A percentile compares a stretch with the other conserved stretches of the same genome.
Evolutionary conservation across 2,888 invertebrate genomes (phyloP).

Genomic region (Ennomos fuscantarius): DNA sequence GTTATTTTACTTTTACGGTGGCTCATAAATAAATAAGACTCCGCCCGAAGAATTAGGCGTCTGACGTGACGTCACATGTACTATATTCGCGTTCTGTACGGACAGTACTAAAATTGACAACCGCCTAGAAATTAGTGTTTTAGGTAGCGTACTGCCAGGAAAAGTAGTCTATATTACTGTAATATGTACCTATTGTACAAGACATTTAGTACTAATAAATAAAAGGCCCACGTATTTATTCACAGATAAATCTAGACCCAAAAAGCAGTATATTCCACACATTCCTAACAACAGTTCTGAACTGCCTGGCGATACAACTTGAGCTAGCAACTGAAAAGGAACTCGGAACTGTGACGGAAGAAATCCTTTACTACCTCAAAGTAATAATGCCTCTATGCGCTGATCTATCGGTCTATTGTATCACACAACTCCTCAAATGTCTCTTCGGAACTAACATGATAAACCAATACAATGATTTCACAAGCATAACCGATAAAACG

Average conservation of each 20-base stretch:
- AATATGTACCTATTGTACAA: no score
- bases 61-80: no score
- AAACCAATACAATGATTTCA: slow-evolving; percentile 71
- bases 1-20: no score
- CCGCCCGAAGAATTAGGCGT: no score
- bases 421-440: slow-evolving; percentile 91
- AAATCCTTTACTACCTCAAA: slow-evolving; percentile 90
- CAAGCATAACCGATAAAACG: slow-evolving; percentile 60
- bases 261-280: slow-evolving; percentile 90
- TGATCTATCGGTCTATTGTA: slow-evolving; percentile 88
- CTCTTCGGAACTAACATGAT: slow-evolving; percentile 91
- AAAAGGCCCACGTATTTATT: slow-evolving; percentile 35
- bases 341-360: slow-evolving; percentile 91
- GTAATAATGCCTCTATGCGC: slow-evolving; percentile 89
- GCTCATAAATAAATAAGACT: no score
- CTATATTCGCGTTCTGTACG: no score
- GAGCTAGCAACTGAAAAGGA: slow-evolving; percentile 89
- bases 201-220: no score
- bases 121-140: no score
- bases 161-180: no score
- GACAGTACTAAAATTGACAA: no score
- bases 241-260: slow-evolving; percentile 90
- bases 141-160: no score
- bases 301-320: slow-evolving; percentile 88
- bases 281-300: slow-evolving; percentile 87